Percentiles rank a stretch among this genome's conserved stretches.
These are phyloP conservation scores for Sinelater perroti DNA, from an alignment of 2,888 invertebrate genomes.

Conservation along the genomic window DNA sequence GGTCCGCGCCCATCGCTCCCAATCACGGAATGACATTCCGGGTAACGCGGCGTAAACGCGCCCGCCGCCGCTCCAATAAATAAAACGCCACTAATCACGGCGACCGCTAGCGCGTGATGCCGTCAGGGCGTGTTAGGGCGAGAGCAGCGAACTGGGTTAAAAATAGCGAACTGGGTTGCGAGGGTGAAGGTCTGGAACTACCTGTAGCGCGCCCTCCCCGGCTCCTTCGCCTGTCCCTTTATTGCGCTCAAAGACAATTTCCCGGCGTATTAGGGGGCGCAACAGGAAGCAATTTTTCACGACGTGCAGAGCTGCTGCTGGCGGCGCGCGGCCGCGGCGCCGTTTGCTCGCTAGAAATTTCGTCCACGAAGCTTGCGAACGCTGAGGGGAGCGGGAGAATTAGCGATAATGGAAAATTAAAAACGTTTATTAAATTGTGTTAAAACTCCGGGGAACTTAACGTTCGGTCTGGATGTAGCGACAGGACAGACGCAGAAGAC, in stretches of 20 bases:
- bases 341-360: conserved; percentile 1
- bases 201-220: conserved; percentile 33
- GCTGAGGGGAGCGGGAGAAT: conserved; percentile 2
- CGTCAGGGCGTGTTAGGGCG: conserved; percentile 41
- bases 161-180: conserved; percentile 47
- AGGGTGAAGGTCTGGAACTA: conserved; percentile 45
- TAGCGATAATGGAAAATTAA: conserved; percentile 12
- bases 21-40: conserved; percentile 17
- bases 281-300: conserved; percentile 27
- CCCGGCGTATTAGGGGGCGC: conserved; percentile 21
- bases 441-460: conserved; percentile 1
- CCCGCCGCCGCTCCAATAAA: conserved; percentile 26
- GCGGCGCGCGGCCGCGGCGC: neutral
- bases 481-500: conserved; percentile 8
- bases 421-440: conserved; percentile 15
- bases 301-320: conserved; percentile 7
- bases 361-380: neutral
- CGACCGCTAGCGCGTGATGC: conserved; percentile 41
- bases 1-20: too few relatives aligned
- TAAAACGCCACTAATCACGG: conserved; percentile 36
- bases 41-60: conserved; percentile 7
- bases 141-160: conserved; percentile 46
- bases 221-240: conserved; percentile 28
- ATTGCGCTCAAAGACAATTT: conserved; percentile 32
- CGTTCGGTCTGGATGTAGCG: neutral